Percentiles rank a stretch among this genome's conserved stretches.
Conservation (phyloP, 2,113 vertebrate genomes). For the Murina feae region DNA sequence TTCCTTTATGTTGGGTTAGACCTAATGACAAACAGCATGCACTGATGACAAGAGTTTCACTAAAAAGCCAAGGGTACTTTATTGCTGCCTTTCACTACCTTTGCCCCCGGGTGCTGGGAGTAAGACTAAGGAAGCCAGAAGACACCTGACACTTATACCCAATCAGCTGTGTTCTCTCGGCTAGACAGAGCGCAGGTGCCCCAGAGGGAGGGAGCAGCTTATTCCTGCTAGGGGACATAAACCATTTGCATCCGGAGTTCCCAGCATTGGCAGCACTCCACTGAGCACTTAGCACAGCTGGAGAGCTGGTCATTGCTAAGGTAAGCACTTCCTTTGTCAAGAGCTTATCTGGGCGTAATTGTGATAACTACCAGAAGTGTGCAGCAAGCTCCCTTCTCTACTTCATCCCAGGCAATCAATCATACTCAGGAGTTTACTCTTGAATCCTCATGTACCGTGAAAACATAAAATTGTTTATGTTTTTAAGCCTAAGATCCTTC, state of each 20-base stretch:
- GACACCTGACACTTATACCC: too few relatives aligned
- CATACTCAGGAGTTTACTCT: not conserved
- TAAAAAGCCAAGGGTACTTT: not conserved
- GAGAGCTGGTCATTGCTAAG: not conserved
- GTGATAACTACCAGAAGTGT: not conserved
- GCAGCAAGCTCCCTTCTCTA: not conserved
- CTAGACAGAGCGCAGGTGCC: accelerated
- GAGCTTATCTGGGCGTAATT: conserved; percentile 33
- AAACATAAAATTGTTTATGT: not conserved
- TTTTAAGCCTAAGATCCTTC: not conserved
- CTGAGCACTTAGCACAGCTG: not conserved
- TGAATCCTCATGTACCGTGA: not conserved
- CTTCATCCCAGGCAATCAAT: not conserved
- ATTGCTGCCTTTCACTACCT: not conserved
- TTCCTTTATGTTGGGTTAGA: not conserved
- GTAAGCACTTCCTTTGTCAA: not conserved
- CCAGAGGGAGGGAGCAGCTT: not conserved
- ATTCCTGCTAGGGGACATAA: not conserved
- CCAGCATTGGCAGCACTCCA: not conserved
- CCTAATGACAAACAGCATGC: not conserved
- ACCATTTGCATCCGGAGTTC: not conserved
- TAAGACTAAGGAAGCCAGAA: not conserved
- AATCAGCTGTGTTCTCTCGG: not conserved
- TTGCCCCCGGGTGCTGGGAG: not conserved
- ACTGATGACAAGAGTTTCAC: not conserved